Base-by-base conservation (phyloP, 2,113 vertebrate species). In the Chionomys nivalis region DNA sequence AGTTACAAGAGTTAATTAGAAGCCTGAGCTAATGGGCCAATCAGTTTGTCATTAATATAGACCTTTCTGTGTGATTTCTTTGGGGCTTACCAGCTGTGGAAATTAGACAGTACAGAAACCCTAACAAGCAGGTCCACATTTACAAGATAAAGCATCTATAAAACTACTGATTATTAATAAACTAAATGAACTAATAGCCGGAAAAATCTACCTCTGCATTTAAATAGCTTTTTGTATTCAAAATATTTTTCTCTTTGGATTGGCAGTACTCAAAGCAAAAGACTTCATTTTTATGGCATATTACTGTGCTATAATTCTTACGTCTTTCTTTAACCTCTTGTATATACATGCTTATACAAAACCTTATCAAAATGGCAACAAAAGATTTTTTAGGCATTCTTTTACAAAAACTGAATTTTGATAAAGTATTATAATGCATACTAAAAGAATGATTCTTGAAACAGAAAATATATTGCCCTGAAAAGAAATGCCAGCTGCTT, bases 191-290 rank as follows among this genome's bases (percentile, higher is more conserved):
- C 44, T 81, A 85, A 44, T 52, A 81, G 2, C 68, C 77, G 93
- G 26, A 61, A 63, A 68, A 24, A 78, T 9, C 12, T 85, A 44
- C 39, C 94, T 94, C 7, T 73, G n/a, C 72, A 93, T 85, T 49
- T 16, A 73, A 49, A 52, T 39, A 21, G 4, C 85, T 63, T 92
- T 95, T 94, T 93, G 6, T 14, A 39, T 73, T 77, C 5, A 73
- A 83, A 92, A 78, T 89, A 16, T 31, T 55, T 92, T 82, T 21
- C 1, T 76, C 19, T 93, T 90, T 82, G 17, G 16, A 95, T 94
- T 97, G 8, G 0, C 82, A 93, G 0, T 23, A 95, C 72, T 75
- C 58, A 95, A 97, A 19, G 1, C 13, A 97, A 95, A 92, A 33
- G 7, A 90, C 5, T 79, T 12, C 70, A 85, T 24, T 63, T 79